These are phyloP conservation scores for Acropternis orthonyx DNA, from an alignment of 2,797 vertebrate genomes.

Conservation along the genomic window DNA sequence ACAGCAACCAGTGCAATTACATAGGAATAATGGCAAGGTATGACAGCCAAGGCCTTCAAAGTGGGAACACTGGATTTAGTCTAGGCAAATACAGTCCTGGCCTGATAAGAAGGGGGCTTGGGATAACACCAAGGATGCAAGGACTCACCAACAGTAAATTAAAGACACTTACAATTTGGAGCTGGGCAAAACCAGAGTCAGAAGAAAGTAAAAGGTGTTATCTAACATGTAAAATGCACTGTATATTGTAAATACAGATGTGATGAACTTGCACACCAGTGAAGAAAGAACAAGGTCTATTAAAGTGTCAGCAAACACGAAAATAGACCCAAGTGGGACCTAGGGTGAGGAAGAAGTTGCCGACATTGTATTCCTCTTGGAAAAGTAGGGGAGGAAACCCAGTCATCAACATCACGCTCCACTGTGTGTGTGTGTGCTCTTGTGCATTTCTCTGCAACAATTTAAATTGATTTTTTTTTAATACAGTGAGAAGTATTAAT, in stretches of 20 bases:
- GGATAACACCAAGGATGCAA: background rate
- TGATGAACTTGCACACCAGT: background rate
- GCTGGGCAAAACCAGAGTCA: background rate
- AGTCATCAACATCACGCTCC: background rate
- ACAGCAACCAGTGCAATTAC: background rate
- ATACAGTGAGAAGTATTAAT: background rate
- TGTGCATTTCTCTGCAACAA: background rate
- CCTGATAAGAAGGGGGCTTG: background rate
- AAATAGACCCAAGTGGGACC: background rate
- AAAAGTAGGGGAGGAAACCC: background rate
- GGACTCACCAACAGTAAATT: background rate
- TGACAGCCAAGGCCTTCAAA: background rate
- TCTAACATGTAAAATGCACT: background rate
- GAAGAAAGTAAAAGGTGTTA: background rate
- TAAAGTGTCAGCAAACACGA: background rate
- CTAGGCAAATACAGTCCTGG: background rate
- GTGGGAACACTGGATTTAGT: background rate
- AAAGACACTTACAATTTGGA: background rate
- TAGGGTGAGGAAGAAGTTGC: background rate
- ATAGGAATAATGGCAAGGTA: background rate
- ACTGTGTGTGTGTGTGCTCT: rapidly evolving
- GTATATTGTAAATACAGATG: background rate
- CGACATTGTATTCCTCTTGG: background rate
- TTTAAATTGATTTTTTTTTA: background rate
- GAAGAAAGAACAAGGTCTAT: background rate